Percentiles rank a stretch among this genome's conserved stretches.
These are phyloP conservation scores for Tribolium madens DNA, from an alignment of 1,140 invertebrate genomes.

Conservation along the genomic window DNA sequence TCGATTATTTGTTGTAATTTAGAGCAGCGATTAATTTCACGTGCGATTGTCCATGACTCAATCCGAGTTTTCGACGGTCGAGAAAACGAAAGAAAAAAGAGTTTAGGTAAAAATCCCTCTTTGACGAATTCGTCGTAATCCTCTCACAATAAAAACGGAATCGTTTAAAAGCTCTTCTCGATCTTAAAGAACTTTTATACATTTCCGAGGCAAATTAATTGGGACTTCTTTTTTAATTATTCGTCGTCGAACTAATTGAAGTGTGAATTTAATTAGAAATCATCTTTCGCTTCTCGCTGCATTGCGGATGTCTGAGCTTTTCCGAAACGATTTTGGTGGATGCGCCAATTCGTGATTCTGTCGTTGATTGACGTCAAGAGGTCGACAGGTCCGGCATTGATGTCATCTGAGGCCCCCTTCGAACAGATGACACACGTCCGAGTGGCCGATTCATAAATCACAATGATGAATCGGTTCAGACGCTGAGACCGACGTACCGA, in stretches of 20 bases:
- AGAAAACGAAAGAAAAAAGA: not conserved
- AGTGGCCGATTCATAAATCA: constrained; percentile 32
- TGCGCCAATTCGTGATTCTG: not conserved
- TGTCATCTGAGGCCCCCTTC: constrained; percentile 5
- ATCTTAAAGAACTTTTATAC: constrained; percentile 31
- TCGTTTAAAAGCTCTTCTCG: constrained; percentile 11
- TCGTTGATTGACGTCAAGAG: constrained; percentile 18
- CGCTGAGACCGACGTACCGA: not conserved
- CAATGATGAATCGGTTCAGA: constrained; percentile 10
- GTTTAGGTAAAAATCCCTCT: constrained; percentile 2
- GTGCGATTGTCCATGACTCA: constrained; percentile 4
- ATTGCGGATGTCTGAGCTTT: not conserved
- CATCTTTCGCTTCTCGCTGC: not conserved
- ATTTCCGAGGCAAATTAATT: constrained; percentile 33
- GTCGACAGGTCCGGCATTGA: constrained; percentile 15
- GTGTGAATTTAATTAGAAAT: constrained; percentile 38
- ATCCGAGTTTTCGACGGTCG: not conserved
- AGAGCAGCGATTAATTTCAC: constrained; percentile 6
- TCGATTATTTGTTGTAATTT: constrained; percentile 32
- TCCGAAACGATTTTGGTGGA: not conserved
- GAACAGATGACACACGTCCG: constrained; percentile 17
- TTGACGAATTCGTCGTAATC: constrained; percentile 25
- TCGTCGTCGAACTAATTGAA: constrained; percentile 7
- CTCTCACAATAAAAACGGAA: constrained; percentile 30
- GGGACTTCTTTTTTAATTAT: constrained; percentile 26